Evolutionary conservation across 2,113 vertebrate genomes (phyloP).

Genomic region (Tyrannus savana): DNA sequence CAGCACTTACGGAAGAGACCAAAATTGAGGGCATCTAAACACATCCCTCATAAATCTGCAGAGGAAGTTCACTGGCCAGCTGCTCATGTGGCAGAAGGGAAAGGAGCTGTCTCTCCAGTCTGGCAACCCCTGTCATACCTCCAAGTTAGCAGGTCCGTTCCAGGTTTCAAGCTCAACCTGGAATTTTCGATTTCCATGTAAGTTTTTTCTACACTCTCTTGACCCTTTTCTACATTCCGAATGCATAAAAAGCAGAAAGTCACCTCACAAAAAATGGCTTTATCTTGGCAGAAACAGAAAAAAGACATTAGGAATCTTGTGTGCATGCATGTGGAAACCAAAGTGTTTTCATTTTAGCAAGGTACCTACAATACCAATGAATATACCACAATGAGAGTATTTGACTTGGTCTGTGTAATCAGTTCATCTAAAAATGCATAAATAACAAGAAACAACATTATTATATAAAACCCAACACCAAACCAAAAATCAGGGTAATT

Average conservation of each 20-base stretch:
- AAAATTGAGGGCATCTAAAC: not conserved
- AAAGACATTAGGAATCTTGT: not conserved
- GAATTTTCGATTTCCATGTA: not conserved
- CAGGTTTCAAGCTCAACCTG: not conserved
- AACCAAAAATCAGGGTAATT: not conserved
- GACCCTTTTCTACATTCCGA: not conserved
- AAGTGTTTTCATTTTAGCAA: not conserved
- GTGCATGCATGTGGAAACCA: not conserved
- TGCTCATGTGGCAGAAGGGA: not conserved
- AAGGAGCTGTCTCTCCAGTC: not conserved
- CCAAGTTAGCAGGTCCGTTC: not conserved
- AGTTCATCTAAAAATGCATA: not conserved
- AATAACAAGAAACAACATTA: not conserved
- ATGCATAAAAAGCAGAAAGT: not conserved
- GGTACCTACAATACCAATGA: not conserved
- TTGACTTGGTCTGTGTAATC: not conserved
- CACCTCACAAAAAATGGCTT: not conserved
- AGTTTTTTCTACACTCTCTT: not conserved
- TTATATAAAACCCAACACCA: not conserved
- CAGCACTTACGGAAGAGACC: not conserved
- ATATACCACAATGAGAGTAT: not conserved
- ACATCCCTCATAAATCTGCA: not conserved
- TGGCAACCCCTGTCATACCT: not conserved
- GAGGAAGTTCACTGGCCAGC: not conserved
- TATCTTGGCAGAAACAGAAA: not conserved